Conservation (phyloP, 1,140 invertebrate species). For the Sitodiplosis mosellana region DNA sequence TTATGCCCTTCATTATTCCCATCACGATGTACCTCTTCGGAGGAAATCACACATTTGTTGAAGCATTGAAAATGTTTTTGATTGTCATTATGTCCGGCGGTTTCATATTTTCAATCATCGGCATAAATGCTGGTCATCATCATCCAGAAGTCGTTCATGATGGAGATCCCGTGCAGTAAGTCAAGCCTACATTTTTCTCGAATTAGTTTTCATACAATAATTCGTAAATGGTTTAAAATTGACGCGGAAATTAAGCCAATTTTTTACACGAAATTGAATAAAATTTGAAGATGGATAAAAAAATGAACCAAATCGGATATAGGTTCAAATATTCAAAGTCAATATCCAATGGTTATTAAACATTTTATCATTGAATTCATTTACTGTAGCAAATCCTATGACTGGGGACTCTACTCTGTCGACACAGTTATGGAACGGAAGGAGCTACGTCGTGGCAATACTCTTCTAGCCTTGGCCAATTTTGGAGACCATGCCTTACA, state of each 20-base stretch:
- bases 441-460: conserved; percentile 44
- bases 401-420: conserved; percentile 63
- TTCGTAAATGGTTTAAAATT: too few relatives aligned
- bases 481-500: conserved; percentile 65
- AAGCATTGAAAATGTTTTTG: too few relatives aligned
- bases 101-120: conserved; percentile 42
- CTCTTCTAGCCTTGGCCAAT: conserved; percentile 44
- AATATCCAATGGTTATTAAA: too few relatives aligned
- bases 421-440: conserved; percentile 53
- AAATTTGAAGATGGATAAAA: too few relatives aligned
- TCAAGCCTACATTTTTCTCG: not conserved
- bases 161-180: conserved; percentile 44
- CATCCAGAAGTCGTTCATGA: conserved; percentile 70
- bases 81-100: conserved; percentile 11
- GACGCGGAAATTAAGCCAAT: too few relatives aligned
- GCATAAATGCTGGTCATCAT: conserved; percentile 62
- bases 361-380: not conserved
- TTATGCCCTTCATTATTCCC: conserved; percentile 33
- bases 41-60: conserved; percentile 6
- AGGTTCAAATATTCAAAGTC: not conserved
- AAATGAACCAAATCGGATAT: too few relatives aligned
- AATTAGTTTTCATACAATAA: too few relatives aligned
- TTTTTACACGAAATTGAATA: too few relatives aligned
- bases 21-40: conserved; percentile 28
- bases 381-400: conserved; percentile 31